A percentile compares a stretch with the other conserved stretches of the same genome.
Evolutionary conservation across 2,113 vertebrate species (phyloP).

Genomic region (Prionailurus viverrinus): DNA sequence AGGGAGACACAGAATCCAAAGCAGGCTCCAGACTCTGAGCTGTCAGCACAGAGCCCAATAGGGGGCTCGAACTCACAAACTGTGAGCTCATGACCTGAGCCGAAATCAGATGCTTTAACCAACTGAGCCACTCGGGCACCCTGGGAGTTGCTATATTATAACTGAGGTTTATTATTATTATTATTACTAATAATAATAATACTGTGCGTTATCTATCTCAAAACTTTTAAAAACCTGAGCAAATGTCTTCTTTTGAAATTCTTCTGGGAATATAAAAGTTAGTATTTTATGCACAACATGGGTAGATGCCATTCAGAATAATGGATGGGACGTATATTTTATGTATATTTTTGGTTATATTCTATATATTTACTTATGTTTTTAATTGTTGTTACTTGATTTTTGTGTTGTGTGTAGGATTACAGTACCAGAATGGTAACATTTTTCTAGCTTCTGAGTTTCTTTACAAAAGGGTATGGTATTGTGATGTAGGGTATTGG

Average conservation of each 20-base stretch:
- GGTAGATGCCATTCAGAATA: not conserved
- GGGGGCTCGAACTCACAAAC: too few species aligned
- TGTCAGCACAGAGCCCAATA: too few species aligned
- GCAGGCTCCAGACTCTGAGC: too few species aligned
- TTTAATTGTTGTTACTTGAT: not conserved
- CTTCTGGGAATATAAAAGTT: not conserved
- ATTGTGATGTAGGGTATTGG: not conserved
- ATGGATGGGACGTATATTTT: not conserved
- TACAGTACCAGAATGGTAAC: not conserved
- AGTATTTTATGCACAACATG: conserved; percentile 20
- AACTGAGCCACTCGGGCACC: too few species aligned
- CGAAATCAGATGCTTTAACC: too few species aligned
- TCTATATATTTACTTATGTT: not conserved
- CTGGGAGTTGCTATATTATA: not conserved
- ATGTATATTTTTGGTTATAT: not conserved
- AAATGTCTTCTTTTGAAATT: conserved; percentile 29
- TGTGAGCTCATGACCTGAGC: too few species aligned
- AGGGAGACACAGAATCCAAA: too few species aligned
- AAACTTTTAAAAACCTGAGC: not conserved
- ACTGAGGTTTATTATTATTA: not conserved
- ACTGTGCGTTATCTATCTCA: not conserved
- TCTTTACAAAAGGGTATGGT: not conserved
- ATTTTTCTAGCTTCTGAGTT: not conserved
- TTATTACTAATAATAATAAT: not conserved
- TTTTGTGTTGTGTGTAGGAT: not conserved